Evolutionary conservation across 2,113 vertebrate species (phyloP), one percentile per base, ranked within the genome.

Genomic region (Catharus fuscescens): DNA sequence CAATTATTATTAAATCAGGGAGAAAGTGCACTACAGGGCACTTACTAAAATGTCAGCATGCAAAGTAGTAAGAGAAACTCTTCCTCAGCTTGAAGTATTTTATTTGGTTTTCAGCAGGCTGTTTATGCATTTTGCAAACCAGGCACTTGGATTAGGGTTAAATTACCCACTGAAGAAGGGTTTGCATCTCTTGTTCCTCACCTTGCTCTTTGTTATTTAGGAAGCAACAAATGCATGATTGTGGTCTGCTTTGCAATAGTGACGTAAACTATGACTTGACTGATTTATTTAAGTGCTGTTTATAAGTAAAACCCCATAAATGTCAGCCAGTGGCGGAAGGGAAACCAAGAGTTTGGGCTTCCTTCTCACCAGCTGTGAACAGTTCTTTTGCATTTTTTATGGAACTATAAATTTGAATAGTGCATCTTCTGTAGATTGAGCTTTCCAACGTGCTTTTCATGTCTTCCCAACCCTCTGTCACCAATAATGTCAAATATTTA

Each of bases 321-420:
- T 56, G 72, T 95, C 92, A 92, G n/a, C n/a, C 40, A 40, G 42
- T 45, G 48, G 65, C 0, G 1, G 95, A 96, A 95, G n/a, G 1
- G 69, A 94, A 97, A 96, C 65, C 28, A 84, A 86, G 80, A 86
- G 40, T 69, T 20, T 56, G 83, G 52, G 8, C 56, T 96, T 94
- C 92, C 94, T 88, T 83, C 64, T 92, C 3, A 1, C 72, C 82
- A 92, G 86, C 88, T 92, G 79, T 67, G 40, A 94, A 44, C 4
- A 4, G 32, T 44, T 92, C 31, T 78, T 47, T 77, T 78, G 40
- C 31, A 11, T 24, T n/a, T 93, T 88, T 86, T 83, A 93, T 93
- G 69, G 77, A 91, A 84, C 72, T 60, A 60, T 88, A 86, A 91
- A 93, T 86, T 20, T 69, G 18, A 83, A 73, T 42, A 2, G 0